Conservation (phyloP, 1,140 invertebrate genomes). For the Lepidurus arcticus region DNA sequence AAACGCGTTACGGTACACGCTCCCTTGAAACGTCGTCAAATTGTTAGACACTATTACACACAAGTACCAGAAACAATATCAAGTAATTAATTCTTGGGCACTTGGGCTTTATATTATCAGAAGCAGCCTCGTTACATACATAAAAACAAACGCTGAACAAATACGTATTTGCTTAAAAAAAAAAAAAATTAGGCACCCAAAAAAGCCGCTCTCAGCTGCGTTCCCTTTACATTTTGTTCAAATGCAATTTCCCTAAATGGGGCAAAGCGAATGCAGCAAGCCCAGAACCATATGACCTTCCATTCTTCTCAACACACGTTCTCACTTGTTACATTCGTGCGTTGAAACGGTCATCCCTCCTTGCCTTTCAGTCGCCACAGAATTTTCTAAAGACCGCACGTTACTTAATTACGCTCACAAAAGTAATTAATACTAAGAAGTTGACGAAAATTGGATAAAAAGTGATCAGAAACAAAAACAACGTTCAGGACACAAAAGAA, state of each 20-base stretch:
- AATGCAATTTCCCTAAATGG: neutral
- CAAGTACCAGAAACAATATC: neutral
- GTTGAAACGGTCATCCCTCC: constrained; percentile 8
- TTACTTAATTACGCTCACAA: neutral
- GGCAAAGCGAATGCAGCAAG: neutral
- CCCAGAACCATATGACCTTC: neutral
- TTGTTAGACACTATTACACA: neutral
- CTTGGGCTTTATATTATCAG: neutral
- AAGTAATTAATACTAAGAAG: neutral
- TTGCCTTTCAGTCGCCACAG: neutral
- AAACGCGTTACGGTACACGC: neutral
- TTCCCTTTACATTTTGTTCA: neutral
- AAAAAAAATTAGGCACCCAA: neutral
- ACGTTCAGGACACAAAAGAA: constrained; percentile 6
- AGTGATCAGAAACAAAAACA: neutral
- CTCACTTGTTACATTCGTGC: constrained; percentile 13
- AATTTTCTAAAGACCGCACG: neutral
- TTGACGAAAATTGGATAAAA: constrained; percentile 11
- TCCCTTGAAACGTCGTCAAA: neutral
- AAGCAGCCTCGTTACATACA: constrained; percentile 10
- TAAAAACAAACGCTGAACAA: neutral
- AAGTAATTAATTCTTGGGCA: neutral
- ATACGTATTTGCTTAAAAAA: neutral
- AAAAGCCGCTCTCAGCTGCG: neutral
- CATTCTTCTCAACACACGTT: constrained; percentile 4